A percentile compares a stretch with the other conserved stretches of the same genome.
phyloP scores from a whole-genome alignment of 2,888 invertebrate species.

The Ophonus ardosiacus region DNA sequence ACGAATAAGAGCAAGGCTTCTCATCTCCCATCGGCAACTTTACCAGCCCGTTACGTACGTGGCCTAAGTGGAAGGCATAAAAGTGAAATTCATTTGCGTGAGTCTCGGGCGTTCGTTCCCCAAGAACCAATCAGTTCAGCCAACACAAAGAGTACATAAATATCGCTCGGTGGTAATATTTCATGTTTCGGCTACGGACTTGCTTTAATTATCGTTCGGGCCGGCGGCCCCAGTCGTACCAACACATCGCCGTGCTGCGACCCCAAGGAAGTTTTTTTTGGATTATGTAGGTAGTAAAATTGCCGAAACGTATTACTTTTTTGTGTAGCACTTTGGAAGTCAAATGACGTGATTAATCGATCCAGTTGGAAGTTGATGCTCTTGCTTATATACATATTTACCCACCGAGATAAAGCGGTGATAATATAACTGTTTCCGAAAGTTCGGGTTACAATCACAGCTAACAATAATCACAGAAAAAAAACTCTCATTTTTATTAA shows the following conservation, averaged over 20 bases:
- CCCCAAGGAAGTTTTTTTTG: background rate
- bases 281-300: conserved; percentile 11
- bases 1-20: conserved; percentile 21
- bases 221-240: background rate
- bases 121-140: conserved; percentile 52
- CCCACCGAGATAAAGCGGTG: too few species aligned
- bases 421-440: too few species aligned
- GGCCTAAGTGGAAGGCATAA: conserved; percentile 24
- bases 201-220: conserved; percentile 54
- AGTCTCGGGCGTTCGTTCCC: conserved; percentile 25
- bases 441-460: too few species aligned
- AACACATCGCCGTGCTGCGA: background rate
- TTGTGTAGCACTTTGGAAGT: background rate
- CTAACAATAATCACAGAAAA: too few species aligned
- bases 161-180: conserved; percentile 46
- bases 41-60: conserved; percentile 23
- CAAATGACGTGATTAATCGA: conserved; percentile 12
- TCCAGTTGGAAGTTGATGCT: background rate
- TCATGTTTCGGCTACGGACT: conserved; percentile 52
- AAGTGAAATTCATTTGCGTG: conserved; percentile 57
- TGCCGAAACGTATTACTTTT: background rate
- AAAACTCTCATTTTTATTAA: too few species aligned
- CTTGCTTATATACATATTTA: too few species aligned
- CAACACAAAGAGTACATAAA: conserved; percentile 59
- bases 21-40: conserved; percentile 20